Evolutionary conservation across 2,113 vertebrate genomes (phyloP).

Genomic region (Madoqua kirkii): DNA sequence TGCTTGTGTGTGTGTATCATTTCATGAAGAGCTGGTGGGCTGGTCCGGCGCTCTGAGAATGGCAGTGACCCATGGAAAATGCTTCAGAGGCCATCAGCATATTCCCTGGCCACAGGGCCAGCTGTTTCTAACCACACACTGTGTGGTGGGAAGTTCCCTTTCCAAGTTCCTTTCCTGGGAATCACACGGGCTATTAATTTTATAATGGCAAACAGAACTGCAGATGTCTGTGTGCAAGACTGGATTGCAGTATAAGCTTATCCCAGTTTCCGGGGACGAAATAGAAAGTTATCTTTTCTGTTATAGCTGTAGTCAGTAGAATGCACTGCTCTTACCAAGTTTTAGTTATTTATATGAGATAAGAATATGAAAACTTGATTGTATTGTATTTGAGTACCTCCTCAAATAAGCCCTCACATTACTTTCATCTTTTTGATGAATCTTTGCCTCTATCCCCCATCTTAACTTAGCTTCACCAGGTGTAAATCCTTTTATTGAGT

Average conservation of each 20-base stretch:
- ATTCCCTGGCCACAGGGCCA: neutral
- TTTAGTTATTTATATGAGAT: neutral
- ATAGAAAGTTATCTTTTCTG: neutral
- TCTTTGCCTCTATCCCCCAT: neutral
- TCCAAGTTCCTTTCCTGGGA: slow-evolving; percentile 10
- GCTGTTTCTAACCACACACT: slow-evolving; percentile 8
- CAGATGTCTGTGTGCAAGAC: neutral
- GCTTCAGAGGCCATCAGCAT: neutral
- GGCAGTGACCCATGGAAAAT: neutral
- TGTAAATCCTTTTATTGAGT: neutral
- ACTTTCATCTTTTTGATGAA: neutral
- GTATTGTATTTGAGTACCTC: neutral
- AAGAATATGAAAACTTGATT: neutral
- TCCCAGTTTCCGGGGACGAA: neutral
- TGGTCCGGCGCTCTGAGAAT: neutral
- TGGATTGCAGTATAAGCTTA: neutral
- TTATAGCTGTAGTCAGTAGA: neutral
- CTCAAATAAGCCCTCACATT: neutral
- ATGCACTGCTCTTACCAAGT: neutral
- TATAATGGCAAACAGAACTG: slow-evolving; percentile 2
- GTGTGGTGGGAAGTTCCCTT: neutral
- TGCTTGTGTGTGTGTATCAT: neutral
- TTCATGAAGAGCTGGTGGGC: neutral
- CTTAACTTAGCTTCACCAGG: neutral
- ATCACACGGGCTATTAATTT: slow-evolving; percentile 24